Conservation (phyloP, 2,888 invertebrate species). For the Crocallis elinguaria region DNA sequence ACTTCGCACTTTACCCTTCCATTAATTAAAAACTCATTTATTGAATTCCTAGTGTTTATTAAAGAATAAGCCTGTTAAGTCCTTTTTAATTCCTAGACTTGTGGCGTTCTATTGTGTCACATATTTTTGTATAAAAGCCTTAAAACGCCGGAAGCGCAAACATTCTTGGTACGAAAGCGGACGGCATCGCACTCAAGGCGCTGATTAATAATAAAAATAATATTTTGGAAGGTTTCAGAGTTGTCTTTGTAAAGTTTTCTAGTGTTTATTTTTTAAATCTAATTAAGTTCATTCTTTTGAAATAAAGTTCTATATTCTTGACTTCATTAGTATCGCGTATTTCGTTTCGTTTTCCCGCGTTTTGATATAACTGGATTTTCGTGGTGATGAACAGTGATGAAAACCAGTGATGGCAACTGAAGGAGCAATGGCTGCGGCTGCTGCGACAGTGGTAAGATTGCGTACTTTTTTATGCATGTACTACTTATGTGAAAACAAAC, state of each 20-base stretch:
- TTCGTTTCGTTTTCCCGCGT: slow-evolving; percentile 20
- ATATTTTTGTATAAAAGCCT: slow-evolving; percentile 20
- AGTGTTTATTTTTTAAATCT: neutral
- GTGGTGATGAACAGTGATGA: slow-evolving; percentile 20
- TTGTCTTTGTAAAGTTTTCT: neutral
- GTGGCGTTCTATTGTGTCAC: neutral
- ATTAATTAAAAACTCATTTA: slow-evolving; percentile 27
- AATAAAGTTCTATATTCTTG: no score
- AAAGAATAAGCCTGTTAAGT: slow-evolving; percentile 2
- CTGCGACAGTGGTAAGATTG: slow-evolving; percentile 63
- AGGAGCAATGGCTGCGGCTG: slow-evolving; percentile 56
- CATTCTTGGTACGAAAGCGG: neutral
- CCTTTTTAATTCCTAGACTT: neutral
- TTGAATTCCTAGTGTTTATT: slow-evolving; percentile 2
- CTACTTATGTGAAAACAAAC: no score
- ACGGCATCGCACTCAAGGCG: neutral
- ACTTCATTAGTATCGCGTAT: slow-evolving; percentile 6
- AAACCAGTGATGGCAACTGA: slow-evolving; percentile 61
- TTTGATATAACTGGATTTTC: slow-evolving; percentile 1
- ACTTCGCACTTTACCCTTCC: slow-evolving; percentile 59
- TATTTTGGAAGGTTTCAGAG: neutral
- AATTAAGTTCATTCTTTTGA: slow-evolving; percentile 3
- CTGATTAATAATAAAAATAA: neutral
- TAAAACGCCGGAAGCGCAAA: slow-evolving; percentile 6
- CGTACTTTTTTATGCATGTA: neutral